These are phyloP conservation scores for Thalassoma bifasciatum DNA, from an alignment of 2,113 vertebrate species.

Conservation along the genomic window DNA sequence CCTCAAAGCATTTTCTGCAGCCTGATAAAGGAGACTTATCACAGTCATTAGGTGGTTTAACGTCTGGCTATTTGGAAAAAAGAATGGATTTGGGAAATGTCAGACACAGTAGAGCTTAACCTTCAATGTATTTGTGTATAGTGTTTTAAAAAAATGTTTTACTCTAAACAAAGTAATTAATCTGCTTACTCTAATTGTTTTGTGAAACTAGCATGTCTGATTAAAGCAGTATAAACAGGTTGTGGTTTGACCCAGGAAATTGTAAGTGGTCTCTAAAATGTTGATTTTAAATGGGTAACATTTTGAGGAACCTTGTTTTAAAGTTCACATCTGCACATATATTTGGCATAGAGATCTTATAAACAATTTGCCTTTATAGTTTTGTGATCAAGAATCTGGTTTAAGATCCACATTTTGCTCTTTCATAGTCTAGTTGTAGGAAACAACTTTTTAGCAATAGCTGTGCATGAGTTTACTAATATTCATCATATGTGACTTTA, in stretches of 20 bases:
- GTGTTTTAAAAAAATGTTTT: constrained; percentile 68
- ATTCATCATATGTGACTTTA: constrained; percentile 68
- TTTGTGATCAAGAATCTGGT: constrained; percentile 1
- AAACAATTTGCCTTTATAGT: not conserved
- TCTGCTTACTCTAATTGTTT: constrained; percentile 47
- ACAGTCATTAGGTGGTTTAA: constrained; percentile 83
- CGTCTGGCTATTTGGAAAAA: constrained; percentile 78
- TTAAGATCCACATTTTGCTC: not conserved
- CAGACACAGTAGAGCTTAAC: constrained; percentile 60
- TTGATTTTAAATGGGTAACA: constrained; percentile 34
- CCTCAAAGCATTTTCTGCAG: constrained; percentile 84
- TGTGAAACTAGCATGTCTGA: constrained; percentile 42
- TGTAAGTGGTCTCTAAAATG: constrained; percentile 61
- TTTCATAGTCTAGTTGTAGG: not conserved
- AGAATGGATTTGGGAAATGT: constrained; percentile 73
- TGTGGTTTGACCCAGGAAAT: constrained; percentile 68
- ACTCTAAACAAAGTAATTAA: constrained; percentile 72
- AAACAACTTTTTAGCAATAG: constrained; percentile 16
- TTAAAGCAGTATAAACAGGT: constrained; percentile 52
- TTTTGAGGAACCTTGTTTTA: constrained; percentile 10
- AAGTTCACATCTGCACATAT: constrained; percentile 22
- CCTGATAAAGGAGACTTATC: constrained; percentile 82
- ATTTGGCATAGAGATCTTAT: not conserved
- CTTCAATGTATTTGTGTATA: constrained; percentile 76
- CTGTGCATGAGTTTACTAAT: constrained; percentile 55